Evolutionary conservation across 2,797 vertebrate species (phyloP), one percentile per base, ranked within the genome.

Genomic region (Anguilla marmorata): DNA sequence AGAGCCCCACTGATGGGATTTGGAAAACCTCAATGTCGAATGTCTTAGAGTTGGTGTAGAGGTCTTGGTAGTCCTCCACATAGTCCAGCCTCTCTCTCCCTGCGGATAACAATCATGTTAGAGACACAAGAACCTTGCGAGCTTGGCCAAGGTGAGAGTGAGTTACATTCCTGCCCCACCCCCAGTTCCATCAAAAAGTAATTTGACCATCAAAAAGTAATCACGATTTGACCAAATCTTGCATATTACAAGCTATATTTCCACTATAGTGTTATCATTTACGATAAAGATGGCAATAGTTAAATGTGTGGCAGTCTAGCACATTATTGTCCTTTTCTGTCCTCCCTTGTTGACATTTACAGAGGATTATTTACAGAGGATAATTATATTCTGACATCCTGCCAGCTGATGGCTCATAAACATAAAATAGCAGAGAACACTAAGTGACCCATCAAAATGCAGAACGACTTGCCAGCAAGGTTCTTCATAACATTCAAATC

Each of bases 11-110:
- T 11, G 93, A 93, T 0, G 97, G 96, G 74, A 99, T 95, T 90
- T 92, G 92, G 84, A 99, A 99, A n/a, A 98, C 94, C 95, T 99
- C 98, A 0, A 99, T 80, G 56, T 98, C 98, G 90, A 99, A 96
- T 0, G 98, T 98, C 94, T 99, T 98, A 0, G 98, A 97, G 93
- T 91, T 95, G 86, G 98, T 99, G 91, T 92, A 89, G 90, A 99
- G 93, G 88, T 96, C 96, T 94, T 99, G 98, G 76, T 98, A 93
- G 1, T 98, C 97, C 90, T 97, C 93, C 89, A 99, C 93, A 0
- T 99, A 99, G 92, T 99, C 97, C 89, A 99, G 94, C 82, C 93
- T 95, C 90, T 97, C 95, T 48, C 93, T 96, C 91, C 96, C 98
- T 99, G 91, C 89, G 4, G 27, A 86, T 4, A 69, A 24, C 87